Evolutionary conservation across 1,140 invertebrate species (phyloP), one percentile per base, ranked within the genome.

Genomic region (Sycophila sp.): DNA sequence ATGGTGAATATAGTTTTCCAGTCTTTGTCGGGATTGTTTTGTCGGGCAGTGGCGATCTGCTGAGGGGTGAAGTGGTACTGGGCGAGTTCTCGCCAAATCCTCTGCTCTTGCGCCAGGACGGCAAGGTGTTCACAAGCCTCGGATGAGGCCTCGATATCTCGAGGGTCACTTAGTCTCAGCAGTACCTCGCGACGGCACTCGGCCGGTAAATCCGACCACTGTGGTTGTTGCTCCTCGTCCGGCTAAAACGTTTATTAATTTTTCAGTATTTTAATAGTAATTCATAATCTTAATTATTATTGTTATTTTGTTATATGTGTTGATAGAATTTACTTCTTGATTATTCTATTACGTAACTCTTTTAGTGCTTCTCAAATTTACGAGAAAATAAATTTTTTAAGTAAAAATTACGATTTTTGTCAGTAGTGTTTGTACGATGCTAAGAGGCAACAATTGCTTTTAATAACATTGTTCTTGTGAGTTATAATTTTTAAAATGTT

Each of bases 101-200:
- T 89, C 81, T 94, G 92, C 80, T 99, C 96, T 45, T 94, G 91
- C 24, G 94, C 92, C 10, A 99, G 87, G 32, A 92, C 88, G 34
- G 94, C 91, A 86, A 90, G 89, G 80, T 92, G 88, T 42, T 91
- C 91, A 88, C 92, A 88, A 86, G 89, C 75, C 86, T 91, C 81
- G 19, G 85, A 85, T 6, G 90, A 88, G 53, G 89, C 92, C 74
- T 94, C 90, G 76, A 99, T 89, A 83, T 98, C 96, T 79, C 91
- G 91, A 84, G 98, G 96, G 86, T 98, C 96, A 63, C 93, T 91
- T 76, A 99, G 90, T 79, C 95, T 90, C 13, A 96, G 85, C 53
- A 99, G 88, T 59, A 99, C 94, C 82, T 97, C 93, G 42, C 96
- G 90, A 40, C 98, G 90, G 78, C 96, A 96, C 83, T 99, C 98